These are phyloP conservation scores for Muscidifurax raptorellus DNA, from an alignment of 1,140 invertebrate genomes.

Conservation along the genomic window DNA sequence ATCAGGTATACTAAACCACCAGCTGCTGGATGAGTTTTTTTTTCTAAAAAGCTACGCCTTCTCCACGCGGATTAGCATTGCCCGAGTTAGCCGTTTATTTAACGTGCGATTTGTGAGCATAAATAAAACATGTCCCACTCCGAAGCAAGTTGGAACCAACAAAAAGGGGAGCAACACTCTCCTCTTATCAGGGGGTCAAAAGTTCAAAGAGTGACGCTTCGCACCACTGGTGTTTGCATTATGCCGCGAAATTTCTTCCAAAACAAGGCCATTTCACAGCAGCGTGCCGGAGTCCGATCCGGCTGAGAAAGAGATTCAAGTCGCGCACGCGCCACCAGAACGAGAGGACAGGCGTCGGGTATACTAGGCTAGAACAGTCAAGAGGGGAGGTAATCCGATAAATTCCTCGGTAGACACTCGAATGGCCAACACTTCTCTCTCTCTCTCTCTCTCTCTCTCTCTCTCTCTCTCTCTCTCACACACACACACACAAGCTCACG, in stretches of 20 bases:
- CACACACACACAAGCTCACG: too few species aligned
- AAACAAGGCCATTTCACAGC: constrained; percentile 6
- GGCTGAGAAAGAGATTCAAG: background rate
- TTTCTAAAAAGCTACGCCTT: background rate
- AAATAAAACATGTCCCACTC: constrained; percentile 15
- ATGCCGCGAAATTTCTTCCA: background rate
- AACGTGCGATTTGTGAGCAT: background rate
- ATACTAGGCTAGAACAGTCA: background rate
- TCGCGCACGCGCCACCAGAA: background rate
- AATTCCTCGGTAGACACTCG: constrained; percentile 24
- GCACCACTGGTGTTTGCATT: background rate
- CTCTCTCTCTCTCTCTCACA: background rate
- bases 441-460: background rate
- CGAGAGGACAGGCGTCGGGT: background rate
- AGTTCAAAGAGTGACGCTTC: constrained; percentile 19
- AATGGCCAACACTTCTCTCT: constrained; percentile 16
- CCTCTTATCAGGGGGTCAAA: constrained; percentile 14
- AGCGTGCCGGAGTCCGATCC: background rate
- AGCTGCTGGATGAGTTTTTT: background rate
- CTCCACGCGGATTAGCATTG: background rate
- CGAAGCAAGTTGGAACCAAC: background rate
- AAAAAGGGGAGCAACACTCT: background rate
- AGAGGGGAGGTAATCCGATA: constrained; percentile 24
- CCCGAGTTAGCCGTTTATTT: background rate
- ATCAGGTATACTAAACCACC: too few species aligned